These are phyloP conservation scores for Chionoecetes opilio DNA, from an alignment of 1,140 invertebrate genomes.

Conservation along the genomic window DNA sequence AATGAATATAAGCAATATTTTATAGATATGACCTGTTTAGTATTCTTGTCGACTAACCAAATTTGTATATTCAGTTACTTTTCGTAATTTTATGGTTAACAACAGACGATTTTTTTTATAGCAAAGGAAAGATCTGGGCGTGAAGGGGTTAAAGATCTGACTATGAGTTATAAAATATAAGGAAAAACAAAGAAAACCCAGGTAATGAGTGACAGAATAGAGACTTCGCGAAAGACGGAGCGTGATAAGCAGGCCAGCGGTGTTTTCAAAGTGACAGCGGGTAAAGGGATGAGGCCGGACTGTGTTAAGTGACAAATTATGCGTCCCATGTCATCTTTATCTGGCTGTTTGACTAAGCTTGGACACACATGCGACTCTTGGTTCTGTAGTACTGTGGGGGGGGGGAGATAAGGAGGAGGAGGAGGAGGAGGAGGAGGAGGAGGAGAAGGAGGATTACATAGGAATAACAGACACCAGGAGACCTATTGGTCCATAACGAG, in stretches of 20 bases:
- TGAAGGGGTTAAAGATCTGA: too few relatives aligned
- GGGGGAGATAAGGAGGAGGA: too few relatives aligned
- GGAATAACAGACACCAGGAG: too few relatives aligned
- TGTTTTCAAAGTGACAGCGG: background rate
- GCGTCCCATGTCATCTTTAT: background rate
- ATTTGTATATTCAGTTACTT: too few relatives aligned
- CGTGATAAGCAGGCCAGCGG: background rate
- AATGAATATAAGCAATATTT: too few relatives aligned
- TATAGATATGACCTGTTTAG: too few relatives aligned
- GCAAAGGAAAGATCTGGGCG: too few relatives aligned
- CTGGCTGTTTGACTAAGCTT: constrained; percentile 5
- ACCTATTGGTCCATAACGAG: too few relatives aligned
- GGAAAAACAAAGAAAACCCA: background rate
- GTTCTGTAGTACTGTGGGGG: background rate
- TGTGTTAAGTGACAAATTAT: background rate
- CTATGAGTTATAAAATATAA: too few relatives aligned
- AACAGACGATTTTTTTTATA: too few relatives aligned
- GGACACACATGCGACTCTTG: background rate
- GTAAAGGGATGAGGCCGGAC: background rate
- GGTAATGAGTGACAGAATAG: background rate
- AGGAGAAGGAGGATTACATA: background rate
- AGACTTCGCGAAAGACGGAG: background rate
- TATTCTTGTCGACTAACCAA: too few relatives aligned
- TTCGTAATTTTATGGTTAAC: too few relatives aligned
- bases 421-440: background rate